Percentiles rank a stretch among this genome's conserved stretches.
phyloP scores from a whole-genome alignment of 1,140 invertebrate species.

The Drosophila mojavensis region DNA sequence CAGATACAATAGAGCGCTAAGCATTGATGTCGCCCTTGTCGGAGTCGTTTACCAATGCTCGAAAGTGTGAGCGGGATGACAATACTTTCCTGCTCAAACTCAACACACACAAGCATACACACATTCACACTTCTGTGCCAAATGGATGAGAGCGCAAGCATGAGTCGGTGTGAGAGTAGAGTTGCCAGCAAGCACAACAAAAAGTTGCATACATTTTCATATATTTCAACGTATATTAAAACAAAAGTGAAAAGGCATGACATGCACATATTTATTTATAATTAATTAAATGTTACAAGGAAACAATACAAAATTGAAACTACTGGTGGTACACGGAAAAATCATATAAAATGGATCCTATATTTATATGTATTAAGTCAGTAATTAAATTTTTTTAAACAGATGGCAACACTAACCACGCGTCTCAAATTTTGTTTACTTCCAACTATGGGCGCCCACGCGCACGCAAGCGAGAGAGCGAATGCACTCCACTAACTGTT shows the following conservation, averaged over 20 bases:
- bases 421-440: conserved; percentile 62
- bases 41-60: background rate
- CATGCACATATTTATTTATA: background rate
- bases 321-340: background rate
- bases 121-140: background rate
- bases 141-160: conserved; percentile 26
- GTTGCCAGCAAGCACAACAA: conserved; percentile 31
- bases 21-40: conserved; percentile 38
- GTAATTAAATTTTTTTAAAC: background rate
- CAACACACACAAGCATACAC: conserved; percentile 1
- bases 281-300: too few relatives aligned
- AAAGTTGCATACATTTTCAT: conserved; percentile 5
- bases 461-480: conserved; percentile 25
- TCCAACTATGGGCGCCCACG: conserved; percentile 32
- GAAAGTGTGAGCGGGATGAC: conserved; percentile 31
- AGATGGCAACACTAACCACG: conserved; percentile 40
- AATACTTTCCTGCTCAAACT: conserved; percentile 23
- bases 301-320: too few relatives aligned
- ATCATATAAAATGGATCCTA: background rate
- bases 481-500: conserved; percentile 27
- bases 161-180: conserved; percentile 24
- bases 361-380: background rate
- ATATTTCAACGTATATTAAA: background rate
- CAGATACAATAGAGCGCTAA: conserved; percentile 24
- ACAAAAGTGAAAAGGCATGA: background rate